Evolutionary conservation across 2,113 vertebrate species (phyloP).

Genomic region (Rattus rattus): DNA sequence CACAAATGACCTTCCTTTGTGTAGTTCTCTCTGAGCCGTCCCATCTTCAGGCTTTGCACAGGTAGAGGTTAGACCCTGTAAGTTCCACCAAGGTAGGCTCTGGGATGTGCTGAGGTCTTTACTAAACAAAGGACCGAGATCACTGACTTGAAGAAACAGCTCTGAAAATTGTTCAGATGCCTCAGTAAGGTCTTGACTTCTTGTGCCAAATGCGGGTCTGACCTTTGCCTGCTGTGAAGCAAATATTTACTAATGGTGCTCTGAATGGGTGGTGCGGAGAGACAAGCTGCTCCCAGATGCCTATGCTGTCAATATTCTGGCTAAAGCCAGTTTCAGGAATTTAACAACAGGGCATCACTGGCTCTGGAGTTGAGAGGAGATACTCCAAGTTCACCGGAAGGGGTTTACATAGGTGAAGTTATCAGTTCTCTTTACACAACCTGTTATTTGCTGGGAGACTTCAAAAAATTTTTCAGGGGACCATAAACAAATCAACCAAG

Average conservation of each 20-base stretch:
- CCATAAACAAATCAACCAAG: not conserved
- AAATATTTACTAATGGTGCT: conserved; percentile 66
- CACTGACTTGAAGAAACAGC: not conserved
- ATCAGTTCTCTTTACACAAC: not conserved
- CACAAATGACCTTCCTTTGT: not conserved
- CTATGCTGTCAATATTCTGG: not conserved
- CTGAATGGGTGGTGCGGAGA: not conserved
- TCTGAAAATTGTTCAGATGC: conserved; percentile 20
- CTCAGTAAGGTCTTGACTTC: conserved; percentile 52
- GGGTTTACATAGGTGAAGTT: not conserved
- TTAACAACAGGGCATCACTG: not conserved
- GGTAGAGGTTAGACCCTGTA: not conserved
- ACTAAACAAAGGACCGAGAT: not conserved
- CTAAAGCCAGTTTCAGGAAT: conserved; percentile 41
- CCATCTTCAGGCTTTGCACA: not conserved
- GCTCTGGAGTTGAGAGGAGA: not conserved
- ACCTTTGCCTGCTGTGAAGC: conserved; percentile 55
- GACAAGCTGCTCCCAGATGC: not conserved
- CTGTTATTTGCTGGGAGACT: not conserved
- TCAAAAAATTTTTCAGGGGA: not conserved
- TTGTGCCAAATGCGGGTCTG: conserved; percentile 50
- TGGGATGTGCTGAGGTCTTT: not conserved
- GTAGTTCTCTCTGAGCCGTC: not conserved
- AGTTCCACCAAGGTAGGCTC: not conserved
- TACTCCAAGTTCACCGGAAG: not conserved